Evolutionary conservation across 2,113 vertebrate species (phyloP), one percentile per base, ranked within the genome.

Genomic region (Gambusia holbrooki): DNA sequence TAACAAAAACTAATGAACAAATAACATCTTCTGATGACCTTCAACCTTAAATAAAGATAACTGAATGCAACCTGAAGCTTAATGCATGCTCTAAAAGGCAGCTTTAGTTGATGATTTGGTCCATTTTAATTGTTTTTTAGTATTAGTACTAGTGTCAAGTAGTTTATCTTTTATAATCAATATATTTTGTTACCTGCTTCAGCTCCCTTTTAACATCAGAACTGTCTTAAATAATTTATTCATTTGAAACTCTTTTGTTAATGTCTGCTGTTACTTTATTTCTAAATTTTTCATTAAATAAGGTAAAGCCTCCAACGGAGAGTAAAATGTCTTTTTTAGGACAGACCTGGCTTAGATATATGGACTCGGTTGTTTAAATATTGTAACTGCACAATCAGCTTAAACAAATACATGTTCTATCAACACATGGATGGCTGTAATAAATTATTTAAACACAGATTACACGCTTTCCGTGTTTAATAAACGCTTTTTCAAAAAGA

Each of bases 331-430:
- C 2, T 10, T 22, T 22, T n/a, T 58, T 17, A 58, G 25, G 25
- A 11, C 51, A 58, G 25, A 58, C 22, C 19, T 58, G 51, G 17
- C 10, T 58, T 58, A 11, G 25, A 58, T n/a, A 10, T 11, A 58
- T 22, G 37, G 19, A 67, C 30, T 32, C n/a, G 25, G 51, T 62
- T 15, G 12, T 40, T 0, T 65, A 35, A 69, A 27, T 63, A 54
- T 0, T 51, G 40, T 42, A 69, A 62, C 70, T 67, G 33, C 11
- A 15, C 54, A 58, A 61, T 29, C 33, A 32, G 33, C 60, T 78
- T 62, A 42, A 76, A 71, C 61, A 74, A 65, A 79, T 58, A 14
- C 27, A 12, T 73, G 75, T 75, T 64, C 42, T 71, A 27, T 71
- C 14, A 70, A 42, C 25, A 48, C 58, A 29, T 27, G 15, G 40